Conservation (phyloP, 2,113 vertebrate genomes). For the Thomomys bottae region DNA sequence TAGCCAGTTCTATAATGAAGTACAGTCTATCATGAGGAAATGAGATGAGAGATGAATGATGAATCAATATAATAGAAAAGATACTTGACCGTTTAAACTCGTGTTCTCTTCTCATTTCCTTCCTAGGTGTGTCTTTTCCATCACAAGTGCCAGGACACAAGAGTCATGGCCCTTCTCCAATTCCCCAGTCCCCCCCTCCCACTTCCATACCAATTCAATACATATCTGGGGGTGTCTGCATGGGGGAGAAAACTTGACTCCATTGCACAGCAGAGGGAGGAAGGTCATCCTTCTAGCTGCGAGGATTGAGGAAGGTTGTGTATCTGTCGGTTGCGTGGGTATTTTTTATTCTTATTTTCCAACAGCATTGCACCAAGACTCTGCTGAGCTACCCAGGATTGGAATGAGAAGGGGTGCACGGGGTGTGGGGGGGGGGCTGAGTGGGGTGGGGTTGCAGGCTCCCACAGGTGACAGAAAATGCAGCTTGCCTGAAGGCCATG, state of each 20-base stretch:
- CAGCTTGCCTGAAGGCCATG: constrained; percentile 35
- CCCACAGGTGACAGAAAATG: background rate
- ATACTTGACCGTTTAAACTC: background rate
- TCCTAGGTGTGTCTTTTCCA: background rate
- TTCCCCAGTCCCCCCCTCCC: background rate
- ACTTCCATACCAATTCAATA: background rate
- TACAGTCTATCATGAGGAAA: background rate
- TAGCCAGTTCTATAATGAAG: background rate
- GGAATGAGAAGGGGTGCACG: constrained; percentile 18
- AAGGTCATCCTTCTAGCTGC: background rate
- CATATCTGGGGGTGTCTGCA: background rate
- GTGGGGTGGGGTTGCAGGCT: background rate
- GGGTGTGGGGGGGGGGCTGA: too few species aligned
- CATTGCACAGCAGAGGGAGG: background rate
- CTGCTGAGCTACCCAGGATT: background rate
- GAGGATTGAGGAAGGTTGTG: constrained; percentile 31
- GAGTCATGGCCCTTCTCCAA: background rate
- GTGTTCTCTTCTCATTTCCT: background rate
- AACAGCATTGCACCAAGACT: constrained; percentile 4
- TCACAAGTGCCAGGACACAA: background rate
- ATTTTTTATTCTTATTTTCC: too few species aligned
- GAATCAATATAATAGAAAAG: background rate
- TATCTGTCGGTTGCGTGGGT: too few species aligned
- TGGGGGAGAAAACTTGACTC: background rate
- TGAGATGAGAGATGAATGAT: background rate